Evolutionary conservation across 2,797 vertebrate species (phyloP), one percentile per base, ranked within the genome.

Genomic region (Phalloptychus januarius): DNA sequence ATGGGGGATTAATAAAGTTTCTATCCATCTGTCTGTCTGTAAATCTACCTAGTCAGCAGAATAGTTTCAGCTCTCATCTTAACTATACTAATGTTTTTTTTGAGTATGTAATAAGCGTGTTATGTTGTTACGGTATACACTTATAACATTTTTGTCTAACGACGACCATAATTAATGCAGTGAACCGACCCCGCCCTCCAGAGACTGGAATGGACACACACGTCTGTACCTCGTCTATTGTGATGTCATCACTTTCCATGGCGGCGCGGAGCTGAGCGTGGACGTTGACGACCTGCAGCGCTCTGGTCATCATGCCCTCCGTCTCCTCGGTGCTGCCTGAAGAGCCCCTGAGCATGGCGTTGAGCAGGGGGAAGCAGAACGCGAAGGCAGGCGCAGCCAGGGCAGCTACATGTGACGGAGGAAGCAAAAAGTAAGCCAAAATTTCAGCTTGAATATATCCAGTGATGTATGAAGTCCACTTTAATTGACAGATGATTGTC

Each of bases 291-390:
- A 98, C 94, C 87, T 98, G 97, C 82, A 99, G 90, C 2, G 96
- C 96, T 84, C 94, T 95, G 81, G 92, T 96, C 95, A 97, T 94
- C 80, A 95, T 90, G 75, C 92, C 94, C 83, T 99, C 97, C 0
- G 88, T 89, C 83, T 98, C 97, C 87, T 99, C 97, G 0, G 91
- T 95, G 87, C 95, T 94, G 83, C 92, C 93, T 7, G 96, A 94
- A 28, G 95, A 96, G 79, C 97, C 95, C 11, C 88, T 96, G 83
- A 99, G 96, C 85, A 96, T 96, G 0, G 94, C 95, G 85, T 98
- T 98, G 52, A 99, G 93, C 67, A 99, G 95, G 0, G 98, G 98
- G 91, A 99, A 99, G 90, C 98, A 97, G 85, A 97, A 96, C 85
- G 97, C 97, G 42, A 96, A 96, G 4, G 95, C 95, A 0, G 96